Base-by-base conservation (phyloP, 2,113 vertebrate genomes). In the Cryptomyrus ogoouensis region DNA sequence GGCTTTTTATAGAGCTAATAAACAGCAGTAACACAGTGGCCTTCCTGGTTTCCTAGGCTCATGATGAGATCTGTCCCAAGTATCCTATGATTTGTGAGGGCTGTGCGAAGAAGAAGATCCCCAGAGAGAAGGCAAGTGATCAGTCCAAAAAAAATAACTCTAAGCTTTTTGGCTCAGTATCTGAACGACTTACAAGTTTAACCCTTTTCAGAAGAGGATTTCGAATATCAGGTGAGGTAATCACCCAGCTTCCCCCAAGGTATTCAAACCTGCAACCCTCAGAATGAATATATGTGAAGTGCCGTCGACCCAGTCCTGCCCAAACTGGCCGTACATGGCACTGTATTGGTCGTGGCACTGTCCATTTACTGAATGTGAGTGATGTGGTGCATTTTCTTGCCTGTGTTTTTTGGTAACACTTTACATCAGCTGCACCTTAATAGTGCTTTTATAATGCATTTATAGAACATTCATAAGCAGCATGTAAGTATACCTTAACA, bases 71-170 rank as follows among this genome's bases (percentile, higher is more conserved):
- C 91, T 99, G 98, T 91, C 97, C 97, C 62, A 97, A 98, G 90
- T 97, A 97, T 53, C 98, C 98, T 0, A 95, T 99, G 96, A 96
- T 96, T 27, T 99, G 98, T 2, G 97, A 98, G 44, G 97, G 97
- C 93, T 99, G 98, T 8, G 97, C 97, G 56, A 97, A 97, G 93
- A 98, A 97, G 94, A 99, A 97, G 94, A 97, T 99, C 89, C 95
- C 97, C 2, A 95, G 98, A 91, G 98, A 99, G 91, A 98, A 97
- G 95, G 98, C 98, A 89, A 89, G 89, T 58, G 46, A n/a, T 13
- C 10, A 35, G 80, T 46, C 47, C 42, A 31, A 17, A 62, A 62
- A 44, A 39, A 44, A 47, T 2, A 13, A 47, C 1, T n/a, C 19
- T 5, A 17, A 24, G 39, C 8, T 46, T 84, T 47, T 84, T 24